Evolutionary conservation across 2,797 vertebrate genomes (phyloP), one percentile per base, ranked within the genome.

Genomic region (Sebastes goodei): DNA sequence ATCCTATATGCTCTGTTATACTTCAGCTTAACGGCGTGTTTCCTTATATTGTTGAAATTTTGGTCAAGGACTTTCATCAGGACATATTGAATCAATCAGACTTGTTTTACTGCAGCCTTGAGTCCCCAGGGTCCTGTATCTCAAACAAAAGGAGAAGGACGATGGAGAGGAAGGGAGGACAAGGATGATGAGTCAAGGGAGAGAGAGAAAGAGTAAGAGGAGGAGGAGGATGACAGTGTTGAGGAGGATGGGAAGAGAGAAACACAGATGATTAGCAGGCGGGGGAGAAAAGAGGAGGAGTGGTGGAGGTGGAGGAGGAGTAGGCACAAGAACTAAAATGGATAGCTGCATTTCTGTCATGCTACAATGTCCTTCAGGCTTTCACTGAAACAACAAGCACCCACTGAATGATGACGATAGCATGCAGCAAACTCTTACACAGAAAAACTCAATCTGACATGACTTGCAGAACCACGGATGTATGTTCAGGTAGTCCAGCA

Each of bases 101-200:
- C 81, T 76, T 80, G 70, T 89, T 93, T 92, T 88, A 89, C 88
- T 82, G 90, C 86, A 91, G 88, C 82, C 86, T 89, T 68, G 59
- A 87, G 82, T 90, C 92, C 86, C 89, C 23, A 20, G 83, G 85
- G 91, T 88, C 88, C 80, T 74, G 84, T 72, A 89, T 88, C 86
- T 86, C 78, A 89, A 90, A 88, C 90, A 89, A 91, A 86, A 61
- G 71, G 73, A 90, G 85, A 91, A 87, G 88, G 92, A 90, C 80
- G 62, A 82, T 77, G 60, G 74, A 74, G 78, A 88, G 76, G 64
- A 80, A 76, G 77, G 77, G 83, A 91, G 86, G 86, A 88, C 76
- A 89, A 84, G 81, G 86, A 88, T 90, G 90, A 92, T 88, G 87
- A 91, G 90, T 87, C 87, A 88, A 91, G 88, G 85, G 88, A 91